Evolutionary conservation across 1,140 invertebrate species (phyloP).

Genomic region (Stenopsyche tienmushanensis): DNA sequence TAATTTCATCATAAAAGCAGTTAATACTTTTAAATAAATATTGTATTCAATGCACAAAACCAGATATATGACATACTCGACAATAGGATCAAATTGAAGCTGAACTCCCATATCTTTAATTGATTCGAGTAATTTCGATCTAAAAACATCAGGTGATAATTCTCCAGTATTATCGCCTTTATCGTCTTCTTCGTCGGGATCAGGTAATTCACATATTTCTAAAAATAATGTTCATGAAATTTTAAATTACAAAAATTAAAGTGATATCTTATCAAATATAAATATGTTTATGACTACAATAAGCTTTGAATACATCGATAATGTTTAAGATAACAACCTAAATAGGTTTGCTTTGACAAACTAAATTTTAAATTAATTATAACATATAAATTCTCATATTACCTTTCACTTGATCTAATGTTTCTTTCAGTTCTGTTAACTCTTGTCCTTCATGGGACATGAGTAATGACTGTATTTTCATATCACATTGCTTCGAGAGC

Average conservation of each 20-base stretch:
- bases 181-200: slow-evolving; percentile 67
- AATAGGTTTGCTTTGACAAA: too few relatives aligned
- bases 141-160: slow-evolving; percentile 55
- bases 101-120: slow-evolving; percentile 64
- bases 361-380: not conserved
- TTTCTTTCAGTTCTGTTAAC: slow-evolving; percentile 70
- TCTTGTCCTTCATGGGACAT: slow-evolving; percentile 57
- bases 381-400: not conserved
- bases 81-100: slow-evolving; percentile 56
- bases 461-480: slow-evolving; percentile 69
- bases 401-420: slow-evolving; percentile 73
- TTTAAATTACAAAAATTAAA: not conserved
- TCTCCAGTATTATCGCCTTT: slow-evolving; percentile 45
- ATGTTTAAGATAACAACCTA: too few relatives aligned
- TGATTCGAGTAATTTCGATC: slow-evolving; percentile 56
- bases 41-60: not conserved
- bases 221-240: slow-evolving; percentile 17
- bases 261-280: not conserved
- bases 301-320: too few relatives aligned
- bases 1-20: too few relatives aligned
- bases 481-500: slow-evolving; percentile 78
- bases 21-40: too few relatives aligned
- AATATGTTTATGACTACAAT: too few relatives aligned
- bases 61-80: slow-evolving; percentile 48
- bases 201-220: slow-evolving; percentile 73